phyloP scores from a whole-genome alignment of 2,888 invertebrate genomes.

The Dryadula phaetusa region DNA sequence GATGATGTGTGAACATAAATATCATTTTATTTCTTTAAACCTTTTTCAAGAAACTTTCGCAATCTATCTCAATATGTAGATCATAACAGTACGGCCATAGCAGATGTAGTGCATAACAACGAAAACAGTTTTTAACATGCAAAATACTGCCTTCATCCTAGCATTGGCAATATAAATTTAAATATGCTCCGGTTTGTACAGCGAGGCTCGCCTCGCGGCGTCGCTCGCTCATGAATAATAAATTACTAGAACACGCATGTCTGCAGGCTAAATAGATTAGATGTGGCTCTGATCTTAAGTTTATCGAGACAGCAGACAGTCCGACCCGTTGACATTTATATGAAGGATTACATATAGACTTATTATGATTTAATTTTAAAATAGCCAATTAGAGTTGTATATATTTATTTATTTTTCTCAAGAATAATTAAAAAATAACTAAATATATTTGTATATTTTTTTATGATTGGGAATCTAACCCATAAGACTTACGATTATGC shows the following conservation, averaged over 20 bases:
- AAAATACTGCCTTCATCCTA: constrained; percentile 7
- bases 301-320: not conserved
- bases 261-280: constrained; percentile 24
- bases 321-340: not conserved
- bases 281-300: not conserved
- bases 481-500: no score
- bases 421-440: no score
- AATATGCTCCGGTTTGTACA: constrained; percentile 2
- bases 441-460: no score
- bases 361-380: not conserved
- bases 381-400: not conserved
- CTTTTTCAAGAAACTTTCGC: not conserved
- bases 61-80: constrained; percentile 6
- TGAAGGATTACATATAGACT: not conserved
- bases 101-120: constrained; percentile 11
- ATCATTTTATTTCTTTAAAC: not conserved
- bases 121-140: constrained; percentile 15
- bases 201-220: constrained; percentile 33
- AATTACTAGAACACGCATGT: constrained; percentile 29
- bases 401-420: not conserved
- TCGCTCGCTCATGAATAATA: constrained; percentile 41
- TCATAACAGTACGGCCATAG: no score
- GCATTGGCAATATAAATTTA: constrained; percentile 17
- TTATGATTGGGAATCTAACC: no score
- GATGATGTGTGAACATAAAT: no score